Evolutionary conservation across 2,113 vertebrate genomes (phyloP).

Genomic region (Synodontis membranacea): DNA sequence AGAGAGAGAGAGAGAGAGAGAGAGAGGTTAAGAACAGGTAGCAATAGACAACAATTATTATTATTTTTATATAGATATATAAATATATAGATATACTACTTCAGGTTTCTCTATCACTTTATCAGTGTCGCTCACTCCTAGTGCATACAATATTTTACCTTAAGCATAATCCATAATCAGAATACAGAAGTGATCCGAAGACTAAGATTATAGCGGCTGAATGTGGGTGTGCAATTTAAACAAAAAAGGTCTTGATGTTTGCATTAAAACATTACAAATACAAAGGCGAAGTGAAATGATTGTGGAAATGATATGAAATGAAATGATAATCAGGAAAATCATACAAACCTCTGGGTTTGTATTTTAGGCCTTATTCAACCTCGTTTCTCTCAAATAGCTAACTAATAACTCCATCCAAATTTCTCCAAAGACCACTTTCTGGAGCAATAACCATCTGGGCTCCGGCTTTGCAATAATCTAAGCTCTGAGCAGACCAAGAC

Average conservation of each 20-base stretch:
- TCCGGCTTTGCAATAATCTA: conserved; percentile 39
- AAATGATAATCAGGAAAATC: background rate
- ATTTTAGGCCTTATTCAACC: conserved; percentile 35
- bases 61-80: too few relatives aligned
- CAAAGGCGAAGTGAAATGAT: background rate
- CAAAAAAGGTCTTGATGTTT: background rate
- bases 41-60: background rate
- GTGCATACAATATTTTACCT: background rate
- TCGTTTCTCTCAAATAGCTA: conserved; percentile 23
- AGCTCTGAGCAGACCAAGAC: conserved; percentile 42
- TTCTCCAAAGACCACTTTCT: conserved; percentile 53
- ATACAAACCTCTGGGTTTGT: conserved; percentile 11
- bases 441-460: conserved; percentile 49
- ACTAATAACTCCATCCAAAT: conserved; percentile 34
- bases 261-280: background rate
- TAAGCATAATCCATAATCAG: background rate
- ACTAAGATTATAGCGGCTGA: background rate
- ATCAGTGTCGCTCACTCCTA: background rate
- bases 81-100: too few relatives aligned
- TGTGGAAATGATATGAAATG: too few relatives aligned
- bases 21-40: background rate
- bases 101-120: background rate
- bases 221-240: background rate
- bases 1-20: background rate
- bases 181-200: background rate